Base-by-base conservation (phyloP, 2,888 invertebrate genomes). In the Aelia acuminata region DNA sequence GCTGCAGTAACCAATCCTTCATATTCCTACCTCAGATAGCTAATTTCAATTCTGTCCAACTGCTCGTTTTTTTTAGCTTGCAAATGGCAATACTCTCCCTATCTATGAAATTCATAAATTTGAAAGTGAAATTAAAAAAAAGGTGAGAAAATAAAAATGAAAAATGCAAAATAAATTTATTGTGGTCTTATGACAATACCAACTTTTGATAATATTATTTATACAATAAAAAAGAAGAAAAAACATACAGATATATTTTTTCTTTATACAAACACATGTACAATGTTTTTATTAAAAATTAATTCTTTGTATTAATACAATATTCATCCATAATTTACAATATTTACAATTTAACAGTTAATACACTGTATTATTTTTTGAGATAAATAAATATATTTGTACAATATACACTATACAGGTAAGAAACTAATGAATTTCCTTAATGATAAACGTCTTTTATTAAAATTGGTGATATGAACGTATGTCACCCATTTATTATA, bases 331-430 rank as follows among this genome's bases (percentile, higher is more conserved):
- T 53, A 53, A 85, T 53, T 85, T 85, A 85, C 85, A 85, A 57
- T 57, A 57, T 85, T 85, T 57, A 53, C 53, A 39, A n/a, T 50
- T 84, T 47, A 43, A 48, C 48, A 48, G 48, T 84, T 50, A 49
- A n/a, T 84, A 18, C 84, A 84, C 48, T 84, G 49, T 50, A 49
- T 84, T 35, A 31, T 50, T 35, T 53, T 10, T 57, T 57, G 10
- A 20, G 53, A 57, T 53, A 85, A 85, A 53, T 85, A 85, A 53
- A 84, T 53, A 85, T 57, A 85, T 85, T 39, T 85, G 35, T 80
- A 80, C 43, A 43, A 39, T 80, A 80, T 80, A 80, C 39, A 80
- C 80, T 80, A 43, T 80, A 80, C 39, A 80, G 43, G 80, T 80
- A 43, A 80, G 80, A 80, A 80, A 80, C 80, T 80, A 43, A 43